Evolutionary conservation across 2,797 vertebrate species (phyloP), one percentile per base, ranked within the genome.

Genomic region (Cichlasoma orientale): DNA sequence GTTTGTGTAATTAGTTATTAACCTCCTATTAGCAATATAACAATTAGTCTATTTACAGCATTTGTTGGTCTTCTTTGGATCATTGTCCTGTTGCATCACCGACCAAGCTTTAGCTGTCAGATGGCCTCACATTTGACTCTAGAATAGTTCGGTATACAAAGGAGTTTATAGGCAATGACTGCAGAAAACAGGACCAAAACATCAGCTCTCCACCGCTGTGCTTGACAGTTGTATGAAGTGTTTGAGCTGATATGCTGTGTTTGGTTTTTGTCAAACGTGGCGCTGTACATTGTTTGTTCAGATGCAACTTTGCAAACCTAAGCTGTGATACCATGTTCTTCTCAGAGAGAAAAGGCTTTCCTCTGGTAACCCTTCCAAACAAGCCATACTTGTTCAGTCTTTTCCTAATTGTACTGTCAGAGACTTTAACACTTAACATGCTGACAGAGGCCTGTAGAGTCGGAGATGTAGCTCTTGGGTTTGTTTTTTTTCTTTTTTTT

Each of bases 1-100:
- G 74, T 85, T 56, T 61, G 23, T 41, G 56, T 74, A 66, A 91
- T 84, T 68, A 80, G 72, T 63, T 13, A 80, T 79, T 63, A 75
- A 84, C 80, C 53, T 74, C 74, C 59, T 53, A 75, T 69, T 79
- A 68, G 50, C 66, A 41, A 66, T 72, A 72, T 23, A 72, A 80
- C 70, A 83, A 84, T 70, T 25, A 68, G 8, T n/a, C 41, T 7
- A 16, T 47, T 41, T 50, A 50, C 16, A 50, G 29, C 41, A 68
- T 58, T 33, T 29, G 29, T 11, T 9, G 33, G 7, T 36, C 33
- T 36, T 36, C 33, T 36, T 10, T 8, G 9, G 9, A 9, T n/a
- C 19, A 21, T 58, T 58, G 57, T 58, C 0, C 56, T 36, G 1
- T 36, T 58, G 19, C 38, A 41, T 41, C 12, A 41, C 29, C 5